These are phyloP conservation scores for Drosophila demipolita DNA, from an alignment of 2,888 invertebrate genomes.

Conservation along the genomic window DNA sequence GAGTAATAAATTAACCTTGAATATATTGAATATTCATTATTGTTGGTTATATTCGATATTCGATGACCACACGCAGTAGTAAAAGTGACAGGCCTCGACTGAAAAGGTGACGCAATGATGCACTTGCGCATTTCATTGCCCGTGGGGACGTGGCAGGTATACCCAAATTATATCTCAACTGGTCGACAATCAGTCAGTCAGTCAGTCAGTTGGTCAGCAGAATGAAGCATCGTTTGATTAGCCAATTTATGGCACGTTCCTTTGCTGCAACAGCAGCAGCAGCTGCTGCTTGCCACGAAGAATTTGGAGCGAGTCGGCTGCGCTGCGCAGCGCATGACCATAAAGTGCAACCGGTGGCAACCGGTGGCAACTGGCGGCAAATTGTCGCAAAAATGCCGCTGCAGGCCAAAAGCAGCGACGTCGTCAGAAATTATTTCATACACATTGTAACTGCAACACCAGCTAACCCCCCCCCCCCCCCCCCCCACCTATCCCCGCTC, in stretches of 20 bases:
- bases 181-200: conserved; percentile 47
- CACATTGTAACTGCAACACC: conserved; percentile 56
- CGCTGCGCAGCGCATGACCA: conserved; percentile 72
- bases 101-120: conserved; percentile 30
- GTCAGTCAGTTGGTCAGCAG: conserved; percentile 45
- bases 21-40: neutral
- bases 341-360: conserved; percentile 52
- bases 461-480: neutral
- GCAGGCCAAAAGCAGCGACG: conserved; percentile 72
- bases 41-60: neutral
- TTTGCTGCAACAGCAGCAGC: conserved; percentile 20
- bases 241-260: conserved; percentile 85
- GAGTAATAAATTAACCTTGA: neutral
- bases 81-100: conserved; percentile 20
- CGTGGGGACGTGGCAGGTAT: conserved; percentile 51
- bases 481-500: neutral
- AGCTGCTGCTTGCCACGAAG: conserved; percentile 63
- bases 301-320: conserved; percentile 76
- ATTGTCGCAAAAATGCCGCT: conserved; percentile 77
- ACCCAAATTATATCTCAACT: conserved; percentile 63
- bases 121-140: conserved; percentile 15
- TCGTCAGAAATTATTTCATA: conserved; percentile 81
- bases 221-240: conserved; percentile 77
- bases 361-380: conserved; percentile 48
- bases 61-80: conserved; percentile 6